Percentiles rank a stretch among this genome's conserved stretches.
These are phyloP conservation scores for Drosophila biarmipes DNA, from an alignment of 1,140 invertebrate genomes.

Conservation along the genomic window DNA sequence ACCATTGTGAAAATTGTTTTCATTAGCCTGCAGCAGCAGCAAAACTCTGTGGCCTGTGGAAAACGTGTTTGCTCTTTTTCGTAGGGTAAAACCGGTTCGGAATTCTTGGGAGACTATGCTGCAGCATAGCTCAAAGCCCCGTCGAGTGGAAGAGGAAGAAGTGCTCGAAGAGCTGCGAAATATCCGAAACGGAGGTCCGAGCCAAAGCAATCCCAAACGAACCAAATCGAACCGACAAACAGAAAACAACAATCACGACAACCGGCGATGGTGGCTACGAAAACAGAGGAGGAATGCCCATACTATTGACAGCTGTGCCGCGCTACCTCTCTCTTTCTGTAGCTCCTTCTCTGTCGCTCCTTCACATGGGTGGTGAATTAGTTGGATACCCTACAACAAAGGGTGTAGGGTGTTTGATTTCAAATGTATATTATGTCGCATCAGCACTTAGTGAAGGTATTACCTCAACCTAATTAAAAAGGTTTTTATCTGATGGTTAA, in stretches of 20 bases:
- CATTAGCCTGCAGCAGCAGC: conserved; percentile 43
- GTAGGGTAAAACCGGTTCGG: conserved; percentile 64
- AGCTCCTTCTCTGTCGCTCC: conserved; percentile 6
- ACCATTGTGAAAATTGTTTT: conserved; percentile 73
- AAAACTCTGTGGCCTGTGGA: conserved; percentile 30
- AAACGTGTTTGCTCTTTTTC: conserved; percentile 48
- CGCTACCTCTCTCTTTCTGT: conserved; percentile 19
- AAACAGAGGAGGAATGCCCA: conserved; percentile 44
- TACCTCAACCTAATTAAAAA: no score
- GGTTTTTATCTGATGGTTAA: no score
- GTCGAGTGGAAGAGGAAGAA: conserved; percentile 2
- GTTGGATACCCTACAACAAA: conserved; percentile 24
- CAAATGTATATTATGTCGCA: no score
- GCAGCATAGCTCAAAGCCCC: conserved; percentile 54
- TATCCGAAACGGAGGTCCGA: conserved; percentile 5
- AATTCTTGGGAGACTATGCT: conserved; percentile 65
- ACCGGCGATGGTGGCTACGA: conserved; percentile 55
- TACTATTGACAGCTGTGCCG: conserved; percentile 67
- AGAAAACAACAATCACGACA: conserved; percentile 44
- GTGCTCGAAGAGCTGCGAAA: conserved; percentile 13
- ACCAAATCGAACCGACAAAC: conserved; percentile 24
- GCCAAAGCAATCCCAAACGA: conserved; percentile 21
- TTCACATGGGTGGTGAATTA: conserved; percentile 55
- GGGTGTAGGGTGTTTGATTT: background rate
- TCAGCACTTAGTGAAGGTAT: no score